Conservation (phyloP, 2,797 vertebrate genomes). For the Gorsachius magnificus region DNA sequence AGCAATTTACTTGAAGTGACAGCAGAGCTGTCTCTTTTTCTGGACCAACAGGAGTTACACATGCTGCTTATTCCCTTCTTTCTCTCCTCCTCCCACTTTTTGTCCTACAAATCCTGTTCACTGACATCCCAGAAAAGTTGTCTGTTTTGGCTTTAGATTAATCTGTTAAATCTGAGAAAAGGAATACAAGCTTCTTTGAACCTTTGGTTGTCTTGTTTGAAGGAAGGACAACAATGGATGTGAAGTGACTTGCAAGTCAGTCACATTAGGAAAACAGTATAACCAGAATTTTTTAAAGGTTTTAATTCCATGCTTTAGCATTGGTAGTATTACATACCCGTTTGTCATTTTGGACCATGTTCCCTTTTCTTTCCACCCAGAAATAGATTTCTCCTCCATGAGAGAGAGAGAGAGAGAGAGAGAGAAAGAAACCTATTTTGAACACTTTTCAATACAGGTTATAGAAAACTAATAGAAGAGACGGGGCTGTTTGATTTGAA, state of each 20-base stretch:
- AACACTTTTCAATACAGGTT: not conserved
- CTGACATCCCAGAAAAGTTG: not conserved
- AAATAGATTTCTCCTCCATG: not conserved
- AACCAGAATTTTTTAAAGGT: not conserved
- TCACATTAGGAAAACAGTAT: not conserved
- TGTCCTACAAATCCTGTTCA: not conserved
- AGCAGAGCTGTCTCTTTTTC: not conserved
- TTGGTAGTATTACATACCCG: not conserved
- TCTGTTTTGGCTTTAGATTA: not conserved
- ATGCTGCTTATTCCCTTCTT: not conserved
- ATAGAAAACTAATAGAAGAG: not conserved
- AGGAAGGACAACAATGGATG: not conserved
- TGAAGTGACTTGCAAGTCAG: not conserved
- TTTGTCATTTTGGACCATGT: not conserved
- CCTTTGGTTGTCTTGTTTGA: not conserved
- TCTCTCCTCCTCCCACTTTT: not conserved
- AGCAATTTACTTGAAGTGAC: not conserved
- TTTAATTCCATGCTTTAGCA: not conserved
- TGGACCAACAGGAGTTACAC: not conserved
- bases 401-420: not conserved
- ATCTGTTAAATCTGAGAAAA: not conserved
- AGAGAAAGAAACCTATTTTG: not conserved
- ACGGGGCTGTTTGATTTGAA: not conserved
- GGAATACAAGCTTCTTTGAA: not conserved
- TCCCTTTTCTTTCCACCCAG: not conserved